phyloP scores from a whole-genome alignment of 2,113 vertebrate species.

The Perognathus longimembris region DNA sequence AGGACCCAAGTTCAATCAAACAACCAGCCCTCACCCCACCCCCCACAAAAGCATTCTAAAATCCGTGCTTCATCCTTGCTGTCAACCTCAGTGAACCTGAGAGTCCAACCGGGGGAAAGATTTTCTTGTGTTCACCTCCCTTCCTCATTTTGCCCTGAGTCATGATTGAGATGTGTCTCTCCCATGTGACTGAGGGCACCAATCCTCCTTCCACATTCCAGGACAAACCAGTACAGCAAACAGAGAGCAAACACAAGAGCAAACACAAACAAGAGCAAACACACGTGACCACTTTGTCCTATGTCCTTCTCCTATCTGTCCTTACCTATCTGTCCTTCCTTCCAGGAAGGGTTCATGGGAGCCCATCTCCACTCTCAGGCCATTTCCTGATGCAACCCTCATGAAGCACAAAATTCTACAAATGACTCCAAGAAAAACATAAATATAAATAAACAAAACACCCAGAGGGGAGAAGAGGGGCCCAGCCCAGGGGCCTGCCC shows the following conservation, averaged over 20 bases:
- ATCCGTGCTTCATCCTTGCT: too few species aligned
- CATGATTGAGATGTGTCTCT: too few species aligned
- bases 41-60: too few species aligned
- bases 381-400: neutral
- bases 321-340: accelerated
- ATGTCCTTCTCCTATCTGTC: neutral
- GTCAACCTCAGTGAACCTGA: too few species aligned
- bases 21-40: too few species aligned
- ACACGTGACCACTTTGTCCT: neutral
- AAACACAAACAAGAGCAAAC: too few species aligned
- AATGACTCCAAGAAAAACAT: neutral
- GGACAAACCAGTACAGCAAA: neutral
- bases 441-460: too few species aligned
- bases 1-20: too few species aligned
- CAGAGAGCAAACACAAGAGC: too few species aligned
- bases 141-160: too few species aligned
- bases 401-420: neutral
- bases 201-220: neutral
- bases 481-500: neutral
- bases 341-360: neutral
- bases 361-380: neutral
- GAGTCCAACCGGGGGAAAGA: too few species aligned
- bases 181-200: neutral
- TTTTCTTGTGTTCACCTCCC: too few species aligned
- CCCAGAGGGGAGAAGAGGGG: neutral